Base-by-base conservation (phyloP, 2,113 vertebrate species). In the Pangasianodon hypophthalmus region DNA sequence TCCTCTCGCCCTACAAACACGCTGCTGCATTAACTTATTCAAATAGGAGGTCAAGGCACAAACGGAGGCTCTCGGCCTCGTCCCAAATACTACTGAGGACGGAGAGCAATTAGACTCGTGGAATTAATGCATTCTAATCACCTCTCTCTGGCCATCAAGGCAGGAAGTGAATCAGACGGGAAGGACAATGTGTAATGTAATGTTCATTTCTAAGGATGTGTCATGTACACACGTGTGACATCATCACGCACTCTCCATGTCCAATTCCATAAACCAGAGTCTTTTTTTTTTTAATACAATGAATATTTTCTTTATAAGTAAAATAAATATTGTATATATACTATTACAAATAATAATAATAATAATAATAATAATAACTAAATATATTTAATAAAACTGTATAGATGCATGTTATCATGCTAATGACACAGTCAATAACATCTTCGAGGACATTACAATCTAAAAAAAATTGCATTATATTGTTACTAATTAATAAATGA, bases 81-180 rank as follows among this genome's bases (percentile, higher is more conserved):
- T 96, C 95, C 95, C 92, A 79, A 94, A 94, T 93, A 95, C 87
- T 88, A 71, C 93, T 94, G 92, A 93, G 93, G 92, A 94, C 95
- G 94, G 94, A 96, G 92, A 85, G 96, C 96, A 96, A 96, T 97
- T 95, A 94, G 95, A 93, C 94, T 96, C 96, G 88, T 93, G 94
- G 92, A 98, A 97, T 97, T 96, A 97, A 97, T 96, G 96, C 94
- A 95, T 96, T 97, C 96, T 97, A 97, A 97, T 97, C 95, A 94
- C 88, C 32, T 58, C 60, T 54, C 37, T 69, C 24, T 54, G 90
- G 79, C 64, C 71, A 41, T 77, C 56, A 32, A 60, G 21, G 29
- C 64, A 73, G 88, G 21, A 58, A 73, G 67, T 50, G 19, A 58
- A 71, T 29, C n/a, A 77, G 54, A 77, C 54, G 21, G 71, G 56